These are phyloP conservation scores for Pelochelys cantorii DNA, from an alignment of 2,797 vertebrate genomes.

Conservation along the genomic window DNA sequence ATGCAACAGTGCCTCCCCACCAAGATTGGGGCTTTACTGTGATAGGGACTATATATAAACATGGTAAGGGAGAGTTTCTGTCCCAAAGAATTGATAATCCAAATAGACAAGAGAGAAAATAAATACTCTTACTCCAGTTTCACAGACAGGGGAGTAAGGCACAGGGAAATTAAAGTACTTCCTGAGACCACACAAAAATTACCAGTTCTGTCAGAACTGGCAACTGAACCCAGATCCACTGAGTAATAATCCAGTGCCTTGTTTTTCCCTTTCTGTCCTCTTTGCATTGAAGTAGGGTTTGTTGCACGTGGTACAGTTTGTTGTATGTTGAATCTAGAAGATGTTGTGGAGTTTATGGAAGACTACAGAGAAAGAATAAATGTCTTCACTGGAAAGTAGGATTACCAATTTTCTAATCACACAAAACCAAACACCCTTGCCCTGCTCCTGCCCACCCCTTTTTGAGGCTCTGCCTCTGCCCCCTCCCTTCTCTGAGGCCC, in stretches of 20 bases:
- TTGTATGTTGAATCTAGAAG: background rate
- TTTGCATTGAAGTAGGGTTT: background rate
- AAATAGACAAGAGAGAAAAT: background rate
- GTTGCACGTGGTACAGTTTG: background rate
- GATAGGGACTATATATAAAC: background rate
- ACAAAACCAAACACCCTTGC: too few relatives aligned
- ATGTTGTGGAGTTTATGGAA: background rate
- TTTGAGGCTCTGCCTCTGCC: too few relatives aligned
- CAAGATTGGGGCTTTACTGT: background rate
- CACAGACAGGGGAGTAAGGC: background rate
- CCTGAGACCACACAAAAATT: background rate
- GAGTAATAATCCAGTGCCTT: background rate
- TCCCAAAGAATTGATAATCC: background rate
- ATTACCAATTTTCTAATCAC: too few relatives aligned
- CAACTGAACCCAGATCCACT: background rate
- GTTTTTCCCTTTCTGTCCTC: fast-evolving
- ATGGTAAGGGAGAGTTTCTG: background rate
- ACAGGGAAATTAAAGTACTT: background rate
- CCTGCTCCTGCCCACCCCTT: too few relatives aligned
- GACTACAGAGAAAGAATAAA: background rate
- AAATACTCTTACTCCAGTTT: background rate
- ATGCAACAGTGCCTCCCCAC: background rate
- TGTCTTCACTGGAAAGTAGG: background rate
- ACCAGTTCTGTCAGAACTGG: background rate
- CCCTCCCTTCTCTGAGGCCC: too few relatives aligned